phyloP scores from a whole-genome alignment of 1,140 invertebrate species.

The Temnothorax nylanderi region DNA sequence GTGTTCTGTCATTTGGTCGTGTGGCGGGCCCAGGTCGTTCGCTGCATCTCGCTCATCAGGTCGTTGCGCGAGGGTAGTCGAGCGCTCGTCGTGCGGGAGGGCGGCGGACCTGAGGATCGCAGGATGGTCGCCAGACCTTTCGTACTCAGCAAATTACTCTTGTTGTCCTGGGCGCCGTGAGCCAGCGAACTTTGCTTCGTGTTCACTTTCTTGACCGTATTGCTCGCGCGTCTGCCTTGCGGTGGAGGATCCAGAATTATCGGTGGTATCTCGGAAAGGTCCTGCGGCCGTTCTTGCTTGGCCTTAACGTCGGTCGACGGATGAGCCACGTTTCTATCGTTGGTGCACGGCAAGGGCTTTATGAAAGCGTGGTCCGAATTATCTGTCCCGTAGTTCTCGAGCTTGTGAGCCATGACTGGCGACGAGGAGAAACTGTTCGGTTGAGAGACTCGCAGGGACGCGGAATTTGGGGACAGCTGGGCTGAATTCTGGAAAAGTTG shows the following conservation, averaged over 20 bases:
- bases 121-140: slow-evolving; percentile 77
- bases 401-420: slow-evolving; percentile 81
- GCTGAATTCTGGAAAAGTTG: slow-evolving; percentile 76
- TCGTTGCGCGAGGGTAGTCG: slow-evolving; percentile 93
- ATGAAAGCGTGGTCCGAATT: slow-evolving; percentile 86
- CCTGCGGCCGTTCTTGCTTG: slow-evolving; percentile 67
- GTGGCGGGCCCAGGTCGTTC: slow-evolving; percentile 93
- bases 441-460: slow-evolving; percentile 81
- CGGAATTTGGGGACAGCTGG: slow-evolving; percentile 77
- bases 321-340: slow-evolving; percentile 51
- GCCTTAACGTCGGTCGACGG: slow-evolving; percentile 29
- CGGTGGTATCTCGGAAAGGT: slow-evolving; percentile 74
- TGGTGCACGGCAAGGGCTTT: slow-evolving; percentile 87
- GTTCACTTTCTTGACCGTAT: slow-evolving; percentile 5
- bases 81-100: slow-evolving; percentile 93
- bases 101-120: slow-evolving; percentile 85
- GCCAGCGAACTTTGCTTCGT: slow-evolving; percentile 32
- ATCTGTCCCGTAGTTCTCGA: slow-evolving; percentile 63
- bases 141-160: slow-evolving; percentile 44
- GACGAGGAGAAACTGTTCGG: slow-evolving; percentile 83
- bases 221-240: slow-evolving; percentile 65
- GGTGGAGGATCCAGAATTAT: slow-evolving; percentile 83
- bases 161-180: slow-evolving; percentile 15
- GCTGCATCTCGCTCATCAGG: slow-evolving; percentile 92
- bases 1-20: slow-evolving; percentile 90